phyloP scores from a whole-genome alignment of 92 coral and sea anemone genomes.

The Phenganax subtilis region DNA sequence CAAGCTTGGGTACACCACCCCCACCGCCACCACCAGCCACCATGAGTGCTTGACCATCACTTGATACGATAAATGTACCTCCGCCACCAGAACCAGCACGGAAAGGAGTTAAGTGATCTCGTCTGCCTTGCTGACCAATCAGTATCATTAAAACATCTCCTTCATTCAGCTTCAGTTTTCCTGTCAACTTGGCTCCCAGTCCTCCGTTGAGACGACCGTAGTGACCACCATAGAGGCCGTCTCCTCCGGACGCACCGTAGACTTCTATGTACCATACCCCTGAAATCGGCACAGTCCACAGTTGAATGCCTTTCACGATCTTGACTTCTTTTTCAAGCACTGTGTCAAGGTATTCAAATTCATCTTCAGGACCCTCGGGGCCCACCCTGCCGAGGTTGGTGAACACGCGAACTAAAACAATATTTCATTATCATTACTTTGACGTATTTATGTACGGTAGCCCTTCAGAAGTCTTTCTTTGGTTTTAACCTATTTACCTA shows the following conservation, averaged over 20 bases:
- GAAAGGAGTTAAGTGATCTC: slow-evolving; percentile 57
- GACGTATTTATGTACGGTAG: too few relatives aligned
- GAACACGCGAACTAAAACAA: slow-evolving; percentile 58
- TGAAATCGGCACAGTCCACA: slow-evolving; percentile 76
- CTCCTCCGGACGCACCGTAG: slow-evolving; percentile 90
- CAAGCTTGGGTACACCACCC: slow-evolving; percentile 82
- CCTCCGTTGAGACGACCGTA: slow-evolving; percentile 71
- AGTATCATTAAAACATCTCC: slow-evolving; percentile 71
- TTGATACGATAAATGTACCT: slow-evolving; percentile 79
- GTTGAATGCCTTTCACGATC: slow-evolving; percentile 69
- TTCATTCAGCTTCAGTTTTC: slow-evolving; percentile 64
- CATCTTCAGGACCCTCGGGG: slow-evolving; percentile 60
- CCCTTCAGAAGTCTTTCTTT: too few relatives aligned
- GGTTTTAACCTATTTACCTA: too few relatives aligned
- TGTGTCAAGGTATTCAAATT: slow-evolving; percentile 55
- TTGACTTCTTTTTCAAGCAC: slow-evolving; percentile 65
- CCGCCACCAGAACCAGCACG: slow-evolving; percentile 99
- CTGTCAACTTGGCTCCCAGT: slow-evolving; percentile 71
- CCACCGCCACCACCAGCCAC: slow-evolving; percentile 99
- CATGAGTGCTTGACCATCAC: slow-evolving; percentile 63
- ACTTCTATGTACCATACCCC: slow-evolving; percentile 93
- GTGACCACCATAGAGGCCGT: slow-evolving; percentile 72
- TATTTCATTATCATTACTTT: background rate
- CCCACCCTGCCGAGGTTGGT: slow-evolving; percentile 73
- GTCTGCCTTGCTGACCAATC: slow-evolving; percentile 83